phyloP scores from a whole-genome alignment of 2,113 vertebrate species.

The Gallinago paraguaiae region DNA sequence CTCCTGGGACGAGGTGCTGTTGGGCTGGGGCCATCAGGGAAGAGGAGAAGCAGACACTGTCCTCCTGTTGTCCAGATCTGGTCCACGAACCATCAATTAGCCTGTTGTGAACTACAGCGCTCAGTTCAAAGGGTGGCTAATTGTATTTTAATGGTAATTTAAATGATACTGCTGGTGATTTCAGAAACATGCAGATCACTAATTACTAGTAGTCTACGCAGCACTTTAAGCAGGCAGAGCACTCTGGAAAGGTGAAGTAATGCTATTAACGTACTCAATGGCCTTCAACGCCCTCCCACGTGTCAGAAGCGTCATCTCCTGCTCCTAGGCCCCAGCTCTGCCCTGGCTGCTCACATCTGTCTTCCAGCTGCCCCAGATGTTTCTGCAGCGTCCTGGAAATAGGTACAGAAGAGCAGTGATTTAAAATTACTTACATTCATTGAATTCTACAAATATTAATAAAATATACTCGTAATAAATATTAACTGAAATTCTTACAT shows the following conservation, averaged over 20 bases:
- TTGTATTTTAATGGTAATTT: slow-evolving; percentile 2
- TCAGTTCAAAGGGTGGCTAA: not conserved
- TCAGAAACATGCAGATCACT: not conserved
- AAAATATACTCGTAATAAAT: not conserved
- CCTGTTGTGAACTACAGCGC: not conserved
- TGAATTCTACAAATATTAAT: not conserved
- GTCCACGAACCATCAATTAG: not conserved
- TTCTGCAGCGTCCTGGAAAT: not conserved
- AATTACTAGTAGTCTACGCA: not conserved
- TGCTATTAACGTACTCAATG: not conserved
- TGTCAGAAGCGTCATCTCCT: not conserved
- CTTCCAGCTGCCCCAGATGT: not conserved
- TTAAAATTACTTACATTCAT: not conserved
- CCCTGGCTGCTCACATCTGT: not conserved
- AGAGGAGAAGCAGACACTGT: not conserved
- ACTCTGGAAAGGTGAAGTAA: not conserved
- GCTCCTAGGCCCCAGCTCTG: not conserved
- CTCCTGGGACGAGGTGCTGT: not conserved
- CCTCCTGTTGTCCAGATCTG: not conserved
- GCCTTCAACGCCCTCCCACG: not conserved
- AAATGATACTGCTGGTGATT: not conserved
- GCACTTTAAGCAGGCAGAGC: not conserved
- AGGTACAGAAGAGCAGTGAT: not conserved
- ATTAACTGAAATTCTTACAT: not conserved
- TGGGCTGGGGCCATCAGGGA: not conserved